Evolutionary conservation across 2,113 vertebrate genomes (phyloP), one percentile per base, ranked within the genome.

Genomic region (Eptatretus burgeri): DNA sequence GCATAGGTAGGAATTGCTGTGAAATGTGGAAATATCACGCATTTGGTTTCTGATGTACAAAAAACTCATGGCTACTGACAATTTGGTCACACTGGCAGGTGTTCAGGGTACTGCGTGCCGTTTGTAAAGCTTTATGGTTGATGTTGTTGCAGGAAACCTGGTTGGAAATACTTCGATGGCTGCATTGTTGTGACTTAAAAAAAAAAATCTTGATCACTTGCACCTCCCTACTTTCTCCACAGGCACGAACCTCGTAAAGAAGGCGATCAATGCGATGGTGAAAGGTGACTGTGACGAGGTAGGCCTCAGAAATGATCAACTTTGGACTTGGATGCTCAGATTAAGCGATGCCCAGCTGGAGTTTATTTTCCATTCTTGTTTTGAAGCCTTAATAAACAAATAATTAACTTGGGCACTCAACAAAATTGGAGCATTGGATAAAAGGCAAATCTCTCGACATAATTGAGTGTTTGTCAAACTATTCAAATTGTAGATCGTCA

Each of bases 241-340:
- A 98, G 91, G 91, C 81, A 98, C 91, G 77, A 94, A 93, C 78
- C 82, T 98, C 78, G 91, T 96, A 77, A 98, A 98, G 80, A 98
- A 96, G 85, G 89, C 91, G 79, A 96, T 98, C 76, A 95, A 94
- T 76, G 88, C 91, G 75, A 98, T 98, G 91, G 88, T 98, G 73
- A 89, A 96, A 75, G 91, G 91, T 67, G 91, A 98, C 76, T 98
- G 91, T 77, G 91, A 98, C 69, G 91, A 98, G 84, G 91, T 98
- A 80, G 82, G 76, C 71, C 51, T 68, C 70, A n/a, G 63, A 68
- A 69, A 64, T 64, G 18, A 17, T 69, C 68, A 60, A 41, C 27
- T 41, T 41, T 41, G 27, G 27, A 41, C 27, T 41, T 41, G 27
- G 27, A 41, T 41, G 27, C 27, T 41, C 27, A 41, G 27, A 41